phyloP scores from a whole-genome alignment of 2,888 invertebrate genomes.

The Antheraea yamamai region DNA sequence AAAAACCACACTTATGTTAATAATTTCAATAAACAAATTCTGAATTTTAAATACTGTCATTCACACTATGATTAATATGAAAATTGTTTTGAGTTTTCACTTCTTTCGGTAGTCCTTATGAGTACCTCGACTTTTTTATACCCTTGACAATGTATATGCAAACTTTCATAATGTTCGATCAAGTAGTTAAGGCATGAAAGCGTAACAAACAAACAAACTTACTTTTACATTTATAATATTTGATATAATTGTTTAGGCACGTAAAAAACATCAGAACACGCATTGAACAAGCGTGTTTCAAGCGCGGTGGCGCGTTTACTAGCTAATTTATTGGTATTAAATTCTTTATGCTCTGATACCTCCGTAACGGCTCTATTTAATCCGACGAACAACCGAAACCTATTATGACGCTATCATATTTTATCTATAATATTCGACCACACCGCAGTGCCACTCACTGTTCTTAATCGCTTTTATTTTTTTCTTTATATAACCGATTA shows the following conservation, averaged over 20 bases:
- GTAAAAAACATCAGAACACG: background rate
- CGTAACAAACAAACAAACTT: no score
- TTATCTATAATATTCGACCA: constrained; percentile 42
- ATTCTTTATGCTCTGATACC: constrained; percentile 24
- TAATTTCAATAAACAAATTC: no score
- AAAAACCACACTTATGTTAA: no score
- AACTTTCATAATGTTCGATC: no score
- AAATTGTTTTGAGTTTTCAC: no score
- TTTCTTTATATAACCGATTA: constrained; percentile 30
- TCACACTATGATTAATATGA: no score
- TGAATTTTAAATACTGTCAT: no score
- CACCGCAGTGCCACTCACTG: constrained; percentile 35
- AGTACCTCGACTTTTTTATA: no score
- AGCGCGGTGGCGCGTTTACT: background rate
- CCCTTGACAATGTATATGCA: no score
- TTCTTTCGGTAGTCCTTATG: no score
- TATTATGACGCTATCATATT: constrained; percentile 33
- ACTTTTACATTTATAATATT: no score
- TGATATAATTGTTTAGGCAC: background rate
- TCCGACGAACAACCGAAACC: constrained; percentile 31
- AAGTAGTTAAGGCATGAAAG: no score
- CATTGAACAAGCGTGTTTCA: background rate
- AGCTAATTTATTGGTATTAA: background rate
- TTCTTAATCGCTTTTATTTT: constrained; percentile 39
- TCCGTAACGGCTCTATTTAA: constrained; percentile 26